Percentiles rank a stretch among this genome's conserved stretches.
Evolutionary conservation across 2,113 vertebrate species (phyloP).

Genomic region (Eulemur rufifrons): DNA sequence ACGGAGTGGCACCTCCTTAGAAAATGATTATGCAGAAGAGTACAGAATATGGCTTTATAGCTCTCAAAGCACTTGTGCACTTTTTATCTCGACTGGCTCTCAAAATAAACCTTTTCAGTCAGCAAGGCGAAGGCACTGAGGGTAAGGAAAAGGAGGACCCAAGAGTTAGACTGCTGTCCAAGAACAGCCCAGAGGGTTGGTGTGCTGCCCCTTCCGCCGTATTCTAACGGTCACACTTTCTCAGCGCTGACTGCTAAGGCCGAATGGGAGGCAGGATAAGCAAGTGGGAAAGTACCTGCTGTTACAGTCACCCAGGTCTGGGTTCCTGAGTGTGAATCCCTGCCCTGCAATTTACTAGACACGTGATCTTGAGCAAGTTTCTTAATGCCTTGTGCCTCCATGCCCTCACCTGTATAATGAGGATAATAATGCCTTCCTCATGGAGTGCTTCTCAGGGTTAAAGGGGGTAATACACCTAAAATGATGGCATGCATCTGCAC

Average conservation of each 20-base stretch:
- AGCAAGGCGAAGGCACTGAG: not conserved
- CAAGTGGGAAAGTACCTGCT: not conserved
- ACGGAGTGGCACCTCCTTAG: not conserved
- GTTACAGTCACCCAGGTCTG: not conserved
- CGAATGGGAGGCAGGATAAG: not conserved
- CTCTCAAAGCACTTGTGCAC: not conserved
- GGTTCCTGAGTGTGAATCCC: not conserved
- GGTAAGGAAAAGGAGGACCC: not conserved
- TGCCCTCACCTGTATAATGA: not conserved
- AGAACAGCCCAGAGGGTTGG: not conserved
- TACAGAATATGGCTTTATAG: not conserved
- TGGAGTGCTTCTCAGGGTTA: not conserved
- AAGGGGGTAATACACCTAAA: not conserved
- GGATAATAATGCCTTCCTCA: not conserved
- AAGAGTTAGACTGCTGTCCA: no score
- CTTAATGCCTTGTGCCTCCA: not conserved
- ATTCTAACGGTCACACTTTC: not conserved
- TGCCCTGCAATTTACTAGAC: not conserved
- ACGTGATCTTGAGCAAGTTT: not conserved
- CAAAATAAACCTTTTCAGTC: conserved; percentile 1
- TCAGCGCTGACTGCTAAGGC: not conserved
- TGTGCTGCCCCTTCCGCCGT: not conserved
- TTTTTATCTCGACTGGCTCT: not conserved
- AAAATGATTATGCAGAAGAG: not conserved
- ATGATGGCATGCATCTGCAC: not conserved